These are phyloP conservation scores for Meles meles DNA, from an alignment of 2,113 vertebrate species.

Conservation along the genomic window DNA sequence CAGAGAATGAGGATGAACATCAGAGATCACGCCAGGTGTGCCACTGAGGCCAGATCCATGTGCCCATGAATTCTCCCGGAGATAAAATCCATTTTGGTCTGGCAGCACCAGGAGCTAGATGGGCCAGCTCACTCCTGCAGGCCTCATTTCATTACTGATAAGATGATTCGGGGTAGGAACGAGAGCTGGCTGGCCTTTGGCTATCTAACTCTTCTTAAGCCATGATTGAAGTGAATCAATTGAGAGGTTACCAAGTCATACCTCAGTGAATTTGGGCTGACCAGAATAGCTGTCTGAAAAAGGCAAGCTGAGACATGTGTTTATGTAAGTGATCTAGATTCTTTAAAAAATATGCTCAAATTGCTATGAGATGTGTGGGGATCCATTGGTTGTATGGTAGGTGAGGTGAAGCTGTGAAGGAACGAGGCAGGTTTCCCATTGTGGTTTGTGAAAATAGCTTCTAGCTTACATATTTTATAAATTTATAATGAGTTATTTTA, in stretches of 20 bases:
- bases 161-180: not conserved
- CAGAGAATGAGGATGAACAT: conserved; percentile 1
- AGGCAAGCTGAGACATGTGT: not conserved
- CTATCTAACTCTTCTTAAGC: not conserved
- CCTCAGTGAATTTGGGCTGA: not conserved
- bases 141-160: not conserved
- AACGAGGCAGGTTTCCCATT: not conserved
- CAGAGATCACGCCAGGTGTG: not conserved
- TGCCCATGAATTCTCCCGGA: not conserved
- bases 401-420: not conserved
- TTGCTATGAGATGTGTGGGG: not conserved
- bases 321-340: not conserved
- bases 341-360: not conserved
- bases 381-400: not conserved
- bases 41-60: not conserved
- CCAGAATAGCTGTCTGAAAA: not conserved
- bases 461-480: not conserved
- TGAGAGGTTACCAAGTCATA: not conserved
- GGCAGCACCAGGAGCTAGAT: not conserved
- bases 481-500: conserved; percentile 17
- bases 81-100: not conserved
- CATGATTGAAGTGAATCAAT: not conserved
- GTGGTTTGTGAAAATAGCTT: not conserved
- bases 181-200: not conserved
- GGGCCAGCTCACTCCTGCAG: not conserved